Evolutionary conservation across 2,888 invertebrate genomes (phyloP), one percentile per base, ranked within the genome.

Genomic region (Craniophora ligustri): DNA sequence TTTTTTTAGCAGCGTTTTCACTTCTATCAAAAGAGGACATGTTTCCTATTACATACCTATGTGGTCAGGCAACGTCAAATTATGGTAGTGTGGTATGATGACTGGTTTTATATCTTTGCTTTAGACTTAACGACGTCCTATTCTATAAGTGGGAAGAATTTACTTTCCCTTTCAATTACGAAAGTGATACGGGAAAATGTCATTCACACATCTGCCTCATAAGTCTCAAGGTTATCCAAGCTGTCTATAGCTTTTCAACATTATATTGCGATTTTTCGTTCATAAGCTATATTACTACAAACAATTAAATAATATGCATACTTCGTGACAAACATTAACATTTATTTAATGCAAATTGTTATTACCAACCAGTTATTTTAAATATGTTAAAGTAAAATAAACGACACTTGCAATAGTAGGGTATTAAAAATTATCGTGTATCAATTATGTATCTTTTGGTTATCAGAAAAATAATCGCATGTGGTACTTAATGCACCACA

Each of bases 391-490:
- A 21, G 36, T 46, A 21, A 36, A 36, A 41, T 30, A 41, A 63
- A 41, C 26, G 14, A 31, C 54, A 15, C 7, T 6, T 42, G 28
- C 15, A 6, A 23, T 42, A 16, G 18, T 13, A 13, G 21, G 31
- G 26, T 0, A 60, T 46, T 64, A 47, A 32, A 47, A 38, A n/a
- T 45, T 47, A 42, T n/a, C n/a, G n/a, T n/a, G n/a, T n/a, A n/a
- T n/a, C n/a, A n/a, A n/a, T n/a, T n/a, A n/a, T n/a, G n/a, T n/a
- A n/a, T n/a, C n/a, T n/a, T n/a, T n/a, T n/a, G n/a, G n/a, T n/a
- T n/a, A n/a, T n/a, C n/a, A n/a, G n/a, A n/a, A n/a, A n/a, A n/a
- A n/a, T n/a, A n/a, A n/a, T n/a, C n/a, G n/a, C n/a, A n/a, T n/a
- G n/a, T n/a, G n/a, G n/a, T n/a, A n/a, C n/a, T n/a, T n/a, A n/a